A percentile compares a stretch with the other conserved stretches of the same genome.
phyloP scores from a whole-genome alignment of 2,888 invertebrate genomes.

The Tetanocera ferruginea region DNA sequence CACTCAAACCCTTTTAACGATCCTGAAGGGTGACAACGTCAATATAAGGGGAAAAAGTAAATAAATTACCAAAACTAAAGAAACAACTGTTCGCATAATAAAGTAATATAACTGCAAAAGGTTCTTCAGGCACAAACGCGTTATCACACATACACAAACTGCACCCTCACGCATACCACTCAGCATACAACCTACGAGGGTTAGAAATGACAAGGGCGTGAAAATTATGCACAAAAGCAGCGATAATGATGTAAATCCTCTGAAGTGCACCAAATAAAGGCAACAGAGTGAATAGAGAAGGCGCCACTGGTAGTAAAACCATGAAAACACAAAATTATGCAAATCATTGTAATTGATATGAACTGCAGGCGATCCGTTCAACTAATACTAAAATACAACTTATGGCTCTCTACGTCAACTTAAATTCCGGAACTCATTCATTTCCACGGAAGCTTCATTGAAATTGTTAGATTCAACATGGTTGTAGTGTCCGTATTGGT shows the following conservation, averaged over 20 bases:
- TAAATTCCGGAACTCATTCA: constrained; percentile 52
- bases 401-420: constrained; percentile 58
- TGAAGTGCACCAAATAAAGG: constrained; percentile 1
- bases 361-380: constrained; percentile 6
- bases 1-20: constrained; percentile 3
- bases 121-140: neutral
- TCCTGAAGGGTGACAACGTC: constrained; percentile 41
- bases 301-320: constrained; percentile 16
- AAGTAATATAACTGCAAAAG: constrained; percentile 54
- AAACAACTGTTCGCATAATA: constrained; percentile 67
- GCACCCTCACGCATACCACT: neutral
- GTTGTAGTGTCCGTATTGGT: neutral
- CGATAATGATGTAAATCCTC: constrained; percentile 33
- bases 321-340: constrained; percentile 56
- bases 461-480: neutral
- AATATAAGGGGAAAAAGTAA: constrained; percentile 50
- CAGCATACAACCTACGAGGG: constrained; percentile 17
- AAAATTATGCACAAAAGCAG: constrained; percentile 15
- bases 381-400: neutral
- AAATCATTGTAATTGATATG: constrained; percentile 53
- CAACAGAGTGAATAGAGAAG: neutral
- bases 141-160: neutral
- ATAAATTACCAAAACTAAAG: constrained; percentile 68
- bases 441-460: constrained; percentile 22
- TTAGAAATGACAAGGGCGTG: constrained; percentile 57